Evolutionary conservation across 1,140 invertebrate genomes (phyloP).

Genomic region (Pectinophora gossypiella): DNA sequence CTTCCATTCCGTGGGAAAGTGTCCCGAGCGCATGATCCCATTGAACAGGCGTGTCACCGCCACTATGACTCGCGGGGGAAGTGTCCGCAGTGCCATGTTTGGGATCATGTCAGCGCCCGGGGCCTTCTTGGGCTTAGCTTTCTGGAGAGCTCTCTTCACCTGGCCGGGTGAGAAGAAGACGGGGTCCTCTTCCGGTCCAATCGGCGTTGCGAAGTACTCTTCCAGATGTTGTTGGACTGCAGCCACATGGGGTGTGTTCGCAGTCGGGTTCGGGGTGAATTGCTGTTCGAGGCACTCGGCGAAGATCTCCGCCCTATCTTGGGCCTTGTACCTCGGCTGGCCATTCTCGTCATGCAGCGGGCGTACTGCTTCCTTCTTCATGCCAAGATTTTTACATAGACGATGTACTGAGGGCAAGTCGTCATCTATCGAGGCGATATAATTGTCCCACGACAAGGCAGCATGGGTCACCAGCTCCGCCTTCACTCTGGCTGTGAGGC

Average conservation of each 20-base stretch:
- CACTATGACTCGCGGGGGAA: constrained; percentile 12
- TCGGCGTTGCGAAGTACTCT: constrained; percentile 10
- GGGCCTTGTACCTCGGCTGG: constrained; percentile 8
- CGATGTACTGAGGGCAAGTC: constrained; percentile 7
- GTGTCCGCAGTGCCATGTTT: constrained; percentile 8
- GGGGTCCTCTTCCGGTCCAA: constrained; percentile 12
- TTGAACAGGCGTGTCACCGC: constrained; percentile 11
- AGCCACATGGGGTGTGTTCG: no score
- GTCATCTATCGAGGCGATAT: not conserved
- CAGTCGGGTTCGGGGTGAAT: constrained; percentile 22
- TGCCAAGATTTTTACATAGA: constrained; percentile 11
- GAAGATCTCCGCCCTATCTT: constrained; percentile 23
- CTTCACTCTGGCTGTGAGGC: constrained; percentile 1
- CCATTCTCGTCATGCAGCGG: constrained; percentile 12
- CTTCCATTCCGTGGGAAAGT: constrained; percentile 43
- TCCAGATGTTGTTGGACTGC: no score
- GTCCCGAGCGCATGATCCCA: constrained; percentile 16
- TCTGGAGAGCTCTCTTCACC: constrained; percentile 2
- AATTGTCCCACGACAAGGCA: not conserved
- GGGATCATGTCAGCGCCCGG: constrained; percentile 21
- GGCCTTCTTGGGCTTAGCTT: constrained; percentile 12
- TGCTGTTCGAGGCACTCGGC: constrained; percentile 19
- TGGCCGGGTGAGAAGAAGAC: constrained; percentile 11
- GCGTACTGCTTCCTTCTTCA: not conserved
- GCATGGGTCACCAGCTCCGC: not conserved